Evolutionary conservation across 2,113 vertebrate genomes (phyloP).

Genomic region (Clinocottus analis): DNA sequence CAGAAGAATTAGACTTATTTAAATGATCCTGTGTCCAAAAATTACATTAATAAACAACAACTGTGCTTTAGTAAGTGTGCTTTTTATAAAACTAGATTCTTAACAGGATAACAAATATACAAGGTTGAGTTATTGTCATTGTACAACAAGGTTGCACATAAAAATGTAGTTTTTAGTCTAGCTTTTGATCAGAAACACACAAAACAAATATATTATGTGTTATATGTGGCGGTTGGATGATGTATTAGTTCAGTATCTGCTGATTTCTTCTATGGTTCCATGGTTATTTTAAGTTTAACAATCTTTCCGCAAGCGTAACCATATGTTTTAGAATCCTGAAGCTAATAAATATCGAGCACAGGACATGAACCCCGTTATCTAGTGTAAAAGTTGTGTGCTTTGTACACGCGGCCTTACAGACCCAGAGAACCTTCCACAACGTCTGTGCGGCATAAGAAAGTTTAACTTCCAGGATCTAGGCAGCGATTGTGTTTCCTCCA

Average conservation of each 20-base stretch:
- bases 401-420: not conserved
- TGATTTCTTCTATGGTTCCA: not conserved
- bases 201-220: not conserved
- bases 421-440: not conserved
- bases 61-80: not conserved
- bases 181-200: too few species aligned
- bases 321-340: not conserved
- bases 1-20: not conserved
- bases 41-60: not conserved
- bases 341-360: not conserved
- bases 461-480: not conserved
- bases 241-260: not conserved
- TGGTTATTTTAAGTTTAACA: not conserved
- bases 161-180: not conserved
- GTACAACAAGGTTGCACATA: not conserved
- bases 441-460: not conserved
- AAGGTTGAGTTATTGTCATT: not conserved
- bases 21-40: not conserved
- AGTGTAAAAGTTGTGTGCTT: not conserved
- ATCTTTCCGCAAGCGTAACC: not conserved
- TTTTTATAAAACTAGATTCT: not conserved
- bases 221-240: not conserved
- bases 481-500: constrained; percentile 9
- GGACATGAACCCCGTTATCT: not conserved
- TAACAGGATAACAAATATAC: not conserved